Evolutionary conservation across 2,113 vertebrate species (phyloP).

Genomic region (Lynx canadensis): DNA sequence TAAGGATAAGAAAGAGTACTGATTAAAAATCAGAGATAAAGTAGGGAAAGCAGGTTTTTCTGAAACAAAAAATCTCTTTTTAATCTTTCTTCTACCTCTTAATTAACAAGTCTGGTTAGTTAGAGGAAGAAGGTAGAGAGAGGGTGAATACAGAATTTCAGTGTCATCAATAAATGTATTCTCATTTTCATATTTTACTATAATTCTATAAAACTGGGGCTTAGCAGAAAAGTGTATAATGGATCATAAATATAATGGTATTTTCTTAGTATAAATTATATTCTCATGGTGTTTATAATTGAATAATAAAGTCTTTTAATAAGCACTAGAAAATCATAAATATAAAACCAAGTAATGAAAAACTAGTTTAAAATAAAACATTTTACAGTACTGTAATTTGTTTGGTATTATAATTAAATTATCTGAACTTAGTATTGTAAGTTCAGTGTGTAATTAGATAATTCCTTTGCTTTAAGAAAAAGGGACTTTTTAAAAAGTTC

Average conservation of each 20-base stretch:
- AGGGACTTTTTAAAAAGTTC: background rate
- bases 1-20: background rate
- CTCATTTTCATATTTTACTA: background rate
- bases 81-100: background rate
- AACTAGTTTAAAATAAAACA: constrained; percentile 31
- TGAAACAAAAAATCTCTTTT: background rate
- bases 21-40: background rate
- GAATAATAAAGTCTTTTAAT: constrained; percentile 60
- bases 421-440: constrained; percentile 53
- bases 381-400: constrained; percentile 1
- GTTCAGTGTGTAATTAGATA: constrained; percentile 39
- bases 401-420: constrained; percentile 64
- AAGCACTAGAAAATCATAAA: constrained; percentile 36
- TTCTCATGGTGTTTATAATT: constrained; percentile 9
- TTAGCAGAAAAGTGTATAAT: constrained; percentile 21
- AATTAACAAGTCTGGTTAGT: background rate
- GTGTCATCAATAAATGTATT: background rate
- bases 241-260: background rate
- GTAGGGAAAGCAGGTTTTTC: background rate
- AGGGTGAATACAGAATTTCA: background rate
- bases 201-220: background rate
- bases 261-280: background rate
- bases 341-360: constrained; percentile 52
- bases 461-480: constrained; percentile 1
- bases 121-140: background rate